A percentile compares a stretch with the other conserved stretches of the same genome.
Conservation (phyloP, 2,113 vertebrate genomes). For the Cisticola juncidis region DNA sequence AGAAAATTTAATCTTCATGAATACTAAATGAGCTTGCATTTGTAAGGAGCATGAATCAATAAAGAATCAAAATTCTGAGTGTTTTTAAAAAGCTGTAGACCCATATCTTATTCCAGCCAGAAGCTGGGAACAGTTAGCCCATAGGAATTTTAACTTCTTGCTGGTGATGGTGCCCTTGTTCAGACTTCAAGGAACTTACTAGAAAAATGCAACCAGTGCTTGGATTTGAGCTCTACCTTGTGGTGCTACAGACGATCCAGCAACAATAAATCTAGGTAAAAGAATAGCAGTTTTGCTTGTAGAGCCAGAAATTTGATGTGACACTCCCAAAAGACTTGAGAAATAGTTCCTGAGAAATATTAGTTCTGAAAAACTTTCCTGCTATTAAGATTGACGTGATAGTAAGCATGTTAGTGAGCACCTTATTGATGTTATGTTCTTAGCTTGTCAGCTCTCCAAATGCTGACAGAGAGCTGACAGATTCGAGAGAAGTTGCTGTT, state of each 20-base stretch:
- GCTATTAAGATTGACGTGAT: neutral
- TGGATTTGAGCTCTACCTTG: neutral
- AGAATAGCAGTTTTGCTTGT: neutral
- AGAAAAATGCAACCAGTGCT: neutral
- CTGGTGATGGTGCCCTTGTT: neutral
- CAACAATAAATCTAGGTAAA: neutral
- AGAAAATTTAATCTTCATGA: slow-evolving; percentile 30
- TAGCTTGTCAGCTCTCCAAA: neutral
- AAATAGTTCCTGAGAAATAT: neutral
- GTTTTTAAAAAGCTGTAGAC: neutral
- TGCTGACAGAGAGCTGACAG: neutral
- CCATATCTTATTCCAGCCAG: neutral
- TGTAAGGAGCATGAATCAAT: neutral
- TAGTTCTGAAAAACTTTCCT: neutral
- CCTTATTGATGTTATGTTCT: neutral
- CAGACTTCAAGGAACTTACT: neutral
- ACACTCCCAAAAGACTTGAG: neutral
- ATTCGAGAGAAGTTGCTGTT: neutral
- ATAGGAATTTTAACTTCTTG: neutral
- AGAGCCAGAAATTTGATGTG: neutral
- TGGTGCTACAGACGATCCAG: neutral
- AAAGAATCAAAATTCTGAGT: neutral
- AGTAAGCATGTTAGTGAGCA: neutral
- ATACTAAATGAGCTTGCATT: slow-evolving; percentile 2
- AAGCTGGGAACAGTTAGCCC: neutral